Evolutionary conservation across 2,888 invertebrate genomes (phyloP), one percentile per base, ranked within the genome.

Genomic region (Thymelicus lineola): DNA sequence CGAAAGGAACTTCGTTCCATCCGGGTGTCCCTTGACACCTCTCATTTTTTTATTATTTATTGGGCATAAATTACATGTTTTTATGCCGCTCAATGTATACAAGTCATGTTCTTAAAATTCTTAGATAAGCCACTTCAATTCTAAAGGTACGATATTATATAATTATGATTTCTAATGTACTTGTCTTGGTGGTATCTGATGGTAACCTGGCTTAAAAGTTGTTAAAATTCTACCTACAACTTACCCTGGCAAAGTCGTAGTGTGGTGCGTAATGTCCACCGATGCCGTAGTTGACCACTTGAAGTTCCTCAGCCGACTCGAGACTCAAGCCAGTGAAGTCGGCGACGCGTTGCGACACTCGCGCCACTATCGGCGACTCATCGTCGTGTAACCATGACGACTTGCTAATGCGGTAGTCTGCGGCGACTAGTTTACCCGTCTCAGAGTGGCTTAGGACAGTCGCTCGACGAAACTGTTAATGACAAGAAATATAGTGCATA

Each of bases 191-290:
- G n/a, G n/a, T n/a, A n/a, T n/a, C 28, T 28, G 28, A 28, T 28
- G 3, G 28, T 28, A 28, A 28, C 28, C 38, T 38, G 9, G 12
- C 42, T 42, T 12, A 4, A n/a, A 42, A 42, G 0, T 12, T 2
- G 1, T 9, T 42, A 38, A 38, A 38, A 38, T 38, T 42, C 9
- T 42, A 12, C 68, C 28, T 28, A 20, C 0, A n/a, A 12, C 87
- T 90, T 87, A 97, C 97, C 88, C 97, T 94, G 0, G 97, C 97
- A 83, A 97, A 98, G 86, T 98, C 99, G 89, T 96, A 99, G 91
- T 99, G 99, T 14, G 99, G 99, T 83, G 99, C 99, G 87, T 99
- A 99, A 87, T 99, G 99, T 0, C 99, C 99, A 4, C 99, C 99
- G 76, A 99, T 98, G 28, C 99, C 99, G 88, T 99, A 99, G 94